Base-by-base conservation (phyloP, 2,113 vertebrate genomes). In the Strigops habroptila region DNA sequence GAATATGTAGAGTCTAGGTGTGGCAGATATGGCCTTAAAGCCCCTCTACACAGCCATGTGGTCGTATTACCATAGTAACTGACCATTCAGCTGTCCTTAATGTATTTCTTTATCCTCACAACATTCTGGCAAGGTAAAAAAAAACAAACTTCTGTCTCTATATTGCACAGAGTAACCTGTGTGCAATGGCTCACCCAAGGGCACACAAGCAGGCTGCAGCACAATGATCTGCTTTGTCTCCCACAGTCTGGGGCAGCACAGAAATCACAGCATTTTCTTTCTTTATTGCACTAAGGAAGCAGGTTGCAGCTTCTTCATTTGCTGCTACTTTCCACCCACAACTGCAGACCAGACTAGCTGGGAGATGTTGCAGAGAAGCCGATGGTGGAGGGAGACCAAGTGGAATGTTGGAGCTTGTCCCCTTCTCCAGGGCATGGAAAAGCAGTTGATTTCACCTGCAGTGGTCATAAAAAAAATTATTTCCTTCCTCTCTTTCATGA, bases 401-500 rank as follows among this genome's bases (percentile, higher is more conserved):
- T 2, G 1, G 21, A 5, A 48, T 39, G 53, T 41, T 5, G 0
- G 83, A 90, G 18, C 51, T 79, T 2, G 3, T 70, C 51, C 48
- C 18, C 33, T 83, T 78, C 68, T 91, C 69, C 27, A 28, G 80
- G 80, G 37, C 70, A 59, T 57, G 70, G 80, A 76, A 79, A 15
- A 73, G 55, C 57, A 79, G 83, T 63, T 27, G 57, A 93, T 91
- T 90, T 86, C 79, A 77, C 93, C 65, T 82, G 70, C 59, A 79
- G 41, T 39, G 52, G n/a, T 91, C 81, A 82, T 63, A 19, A 46
- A 46, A 69, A 62, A 75, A 78, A 74, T 33, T 51, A 73, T 39
- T 62, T 67, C 55, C 95, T 93, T 92, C 92, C 88, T 91, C 73
- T 94, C 90, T 80, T 91, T 95, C 91, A 86, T 86, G 46, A 87